Base-by-base conservation (phyloP, 2,888 invertebrate species). In the Empis livida region DNA sequence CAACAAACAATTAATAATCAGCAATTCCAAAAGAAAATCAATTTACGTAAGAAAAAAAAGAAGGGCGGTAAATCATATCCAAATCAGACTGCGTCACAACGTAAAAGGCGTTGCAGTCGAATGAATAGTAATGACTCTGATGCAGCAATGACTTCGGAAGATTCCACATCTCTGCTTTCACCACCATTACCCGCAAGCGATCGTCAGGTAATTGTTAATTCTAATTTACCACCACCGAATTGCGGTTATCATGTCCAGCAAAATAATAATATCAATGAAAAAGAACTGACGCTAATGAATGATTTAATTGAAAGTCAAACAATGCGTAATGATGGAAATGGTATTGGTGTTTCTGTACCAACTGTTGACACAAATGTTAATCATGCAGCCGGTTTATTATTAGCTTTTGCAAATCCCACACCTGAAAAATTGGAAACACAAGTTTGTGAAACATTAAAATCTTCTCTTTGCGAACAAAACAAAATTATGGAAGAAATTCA, bases 41-140 rank as follows among this genome's bases (percentile, higher is more conserved):
- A 45, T 9, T 43, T 48, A 0, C 51, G 59, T 20, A 68, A 67
- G 52, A 69, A 68, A 49, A 63, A 68, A 3, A 41, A 41, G 14
- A 68, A 67, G 52, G 60, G 46, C 55, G 67, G 57, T 27, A 61
- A 54, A 44, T 60, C 61, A 10, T 60, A 60, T 44, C 56, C 56
- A 30, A 48, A 45, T 2, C 50, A 52, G 30, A 43, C 58, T 53
- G 54, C 40, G 54, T 75, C 77, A 31, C 73, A 73, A 17, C 69
- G 73, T 50, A 70, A 71, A 47, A 67, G 74, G 15, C 67, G 74
- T 5, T 74, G 85, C 44, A 80, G 82, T 27, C 76, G 86, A 11
- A 67, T 84, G 20, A 84, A 84, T 64, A 86, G 85, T 0, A 84
- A 82, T 0, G 86, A 87, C 61, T 84, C 84, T 2, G 84, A 85